Percentiles rank a stretch among this genome's conserved stretches.
phyloP scores from a whole-genome alignment of 2,113 vertebrate species.

The Mustelus asterias region DNA sequence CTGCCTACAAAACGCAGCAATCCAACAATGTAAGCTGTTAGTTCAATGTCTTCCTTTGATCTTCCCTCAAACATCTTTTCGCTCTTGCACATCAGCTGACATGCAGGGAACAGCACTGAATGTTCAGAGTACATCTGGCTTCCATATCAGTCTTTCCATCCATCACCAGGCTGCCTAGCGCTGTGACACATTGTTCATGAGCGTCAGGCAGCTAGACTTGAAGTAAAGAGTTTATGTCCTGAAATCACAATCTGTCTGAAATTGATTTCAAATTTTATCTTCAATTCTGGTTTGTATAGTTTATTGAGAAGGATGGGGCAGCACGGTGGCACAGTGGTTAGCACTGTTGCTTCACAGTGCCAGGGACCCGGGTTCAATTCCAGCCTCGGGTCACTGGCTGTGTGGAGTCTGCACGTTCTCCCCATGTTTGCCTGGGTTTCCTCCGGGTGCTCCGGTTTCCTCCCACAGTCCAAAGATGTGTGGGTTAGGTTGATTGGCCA shows the following conservation, averaged over 20 bases:
- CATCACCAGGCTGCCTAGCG: not conserved
- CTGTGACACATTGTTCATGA: not conserved
- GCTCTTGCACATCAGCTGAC: not conserved
- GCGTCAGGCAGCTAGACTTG: not conserved
- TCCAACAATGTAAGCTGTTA: not conserved
- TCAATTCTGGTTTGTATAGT: not conserved
- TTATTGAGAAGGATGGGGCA: not conserved
- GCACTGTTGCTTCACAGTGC: too few relatives aligned
- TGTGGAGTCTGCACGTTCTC: too few relatives aligned
- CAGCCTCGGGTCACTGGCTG: too few relatives aligned
- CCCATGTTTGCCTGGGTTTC: too few relatives aligned
- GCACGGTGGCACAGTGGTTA: too few relatives aligned
- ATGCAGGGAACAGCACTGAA: not conserved
- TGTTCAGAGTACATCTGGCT: not conserved
- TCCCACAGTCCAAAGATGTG: too few relatives aligned
- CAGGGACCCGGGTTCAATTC: too few relatives aligned
- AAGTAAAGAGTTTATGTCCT: not conserved
- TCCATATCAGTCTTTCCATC: not conserved
- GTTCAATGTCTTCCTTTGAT: not conserved
- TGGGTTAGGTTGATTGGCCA: too few relatives aligned
- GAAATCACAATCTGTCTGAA: not conserved
- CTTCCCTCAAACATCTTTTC: not conserved
- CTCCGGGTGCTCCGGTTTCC: too few relatives aligned
- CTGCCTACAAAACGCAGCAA: not conserved
- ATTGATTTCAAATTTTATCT: slow-evolving; percentile 8